Evolutionary conservation across 2,113 vertebrate genomes (phyloP).

Genomic region (Propithecus coquereli): DNA sequence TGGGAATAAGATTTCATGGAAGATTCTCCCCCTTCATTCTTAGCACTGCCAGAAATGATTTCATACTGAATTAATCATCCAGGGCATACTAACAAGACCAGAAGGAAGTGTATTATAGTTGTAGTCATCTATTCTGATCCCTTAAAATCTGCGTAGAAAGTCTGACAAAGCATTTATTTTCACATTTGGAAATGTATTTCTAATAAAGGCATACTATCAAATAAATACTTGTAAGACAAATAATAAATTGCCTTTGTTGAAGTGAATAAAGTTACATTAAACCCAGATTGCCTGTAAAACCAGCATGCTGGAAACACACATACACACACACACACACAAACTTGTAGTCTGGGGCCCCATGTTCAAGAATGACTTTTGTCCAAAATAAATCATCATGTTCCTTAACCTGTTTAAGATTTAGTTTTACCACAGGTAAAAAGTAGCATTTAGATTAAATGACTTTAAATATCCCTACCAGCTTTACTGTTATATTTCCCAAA

Average conservation of each 20-base stretch:
- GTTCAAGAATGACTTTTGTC: neutral
- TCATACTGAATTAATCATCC: neutral
- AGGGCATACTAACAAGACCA: neutral
- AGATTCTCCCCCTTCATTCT: neutral
- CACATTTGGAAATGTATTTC: constrained; percentile 37
- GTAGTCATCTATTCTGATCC: neutral
- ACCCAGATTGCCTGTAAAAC: constrained; percentile 36
- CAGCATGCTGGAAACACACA: neutral
- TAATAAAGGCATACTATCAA: constrained; percentile 37
- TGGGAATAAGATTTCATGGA: neutral
- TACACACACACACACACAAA: neutral
- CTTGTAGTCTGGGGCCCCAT: neutral
- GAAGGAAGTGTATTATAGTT: neutral
- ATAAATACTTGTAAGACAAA: constrained; percentile 40
- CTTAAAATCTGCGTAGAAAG: neutral
- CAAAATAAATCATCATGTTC: neutral
- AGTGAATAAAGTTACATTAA: constrained; percentile 50
- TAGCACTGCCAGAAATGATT: neutral
- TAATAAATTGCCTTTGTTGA: constrained; percentile 41
- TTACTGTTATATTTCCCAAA: neutral
- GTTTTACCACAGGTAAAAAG: neutral
- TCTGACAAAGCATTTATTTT: constrained; percentile 23
- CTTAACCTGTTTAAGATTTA: neutral
- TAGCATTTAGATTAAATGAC: neutral
- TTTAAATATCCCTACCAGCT: neutral